Evolutionary conservation across 1,140 invertebrate genomes (phyloP), one percentile per base, ranked within the genome.

Genomic region (Macrotrachela quadricornifera): DNA sequence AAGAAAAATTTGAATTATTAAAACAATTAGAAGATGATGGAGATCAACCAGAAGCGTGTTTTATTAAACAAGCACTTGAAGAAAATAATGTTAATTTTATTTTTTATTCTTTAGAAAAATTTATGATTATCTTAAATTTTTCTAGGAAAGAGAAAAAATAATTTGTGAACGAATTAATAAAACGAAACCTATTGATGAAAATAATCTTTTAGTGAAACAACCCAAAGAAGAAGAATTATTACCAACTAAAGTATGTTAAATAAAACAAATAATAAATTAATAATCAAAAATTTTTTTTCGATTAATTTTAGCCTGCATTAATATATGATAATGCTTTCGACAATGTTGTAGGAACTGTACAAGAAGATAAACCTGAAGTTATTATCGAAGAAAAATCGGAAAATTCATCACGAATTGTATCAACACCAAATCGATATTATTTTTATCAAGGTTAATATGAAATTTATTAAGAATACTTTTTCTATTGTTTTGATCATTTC

Each of bases 11-110:
- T 6, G 79, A 85, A 63, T 71, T 92, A 40, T 61, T 75, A 56
- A 54, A 66, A 13, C 78, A 80, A 62, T 57, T 69, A 50, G 69
- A 70, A 16, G 76, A 79, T 55, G 76, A 80, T 30, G 64, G 65
- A 54, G 76, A 82, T 58, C 79, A 76, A 57, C 80, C 83, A 2
- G 85, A 90, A 71, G 75, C 78, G 59, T 78, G 79, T 60, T 91
- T 85, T 62, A 78, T 90, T 57, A 77, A 87, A 61, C 75, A 84
- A 67, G 85, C 85, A 38, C 67, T 84, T 16, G 60, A 73, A 18
- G 72, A 78, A 61, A 68, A 84, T 10, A 66, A 72, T 51, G 64
- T 70, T 46, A 50, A 58, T 63, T 74, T 4, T 30, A 4, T 4
- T 30, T 30, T 30, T 30, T 8, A 30, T 30, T 4, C 8, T 4